Evolutionary conservation across 2,797 vertebrate species (phyloP).

Genomic region (Zenarchopterus dispar): DNA sequence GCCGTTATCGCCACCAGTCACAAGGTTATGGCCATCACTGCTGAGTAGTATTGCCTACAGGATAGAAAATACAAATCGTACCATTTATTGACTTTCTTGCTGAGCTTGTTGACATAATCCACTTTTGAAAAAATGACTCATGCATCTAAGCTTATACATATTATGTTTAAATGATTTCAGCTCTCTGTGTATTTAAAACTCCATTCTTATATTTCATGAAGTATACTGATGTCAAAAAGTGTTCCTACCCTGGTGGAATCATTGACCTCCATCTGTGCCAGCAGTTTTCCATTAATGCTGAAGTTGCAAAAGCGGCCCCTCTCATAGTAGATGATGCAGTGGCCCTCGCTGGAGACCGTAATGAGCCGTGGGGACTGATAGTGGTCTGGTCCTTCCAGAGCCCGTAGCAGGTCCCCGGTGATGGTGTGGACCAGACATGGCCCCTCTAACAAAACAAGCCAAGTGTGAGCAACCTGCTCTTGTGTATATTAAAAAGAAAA

Average conservation of each 20-base stretch:
- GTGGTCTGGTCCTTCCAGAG: constrained; percentile 93
- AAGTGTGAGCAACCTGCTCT: not conserved
- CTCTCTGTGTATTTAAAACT: not conserved
- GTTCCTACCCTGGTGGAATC: constrained; percentile 91
- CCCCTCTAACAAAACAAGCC: constrained; percentile 84
- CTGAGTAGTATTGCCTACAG: constrained; percentile 93
- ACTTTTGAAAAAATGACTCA: not conserved
- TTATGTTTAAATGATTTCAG: not conserved
- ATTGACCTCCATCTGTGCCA: constrained; percentile 97
- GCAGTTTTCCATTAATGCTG: constrained; percentile 98
- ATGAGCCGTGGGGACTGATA: constrained; percentile 91
- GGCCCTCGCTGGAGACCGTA: constrained; percentile 94
- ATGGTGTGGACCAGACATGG: constrained; percentile 98
- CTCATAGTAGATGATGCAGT: constrained; percentile 98
- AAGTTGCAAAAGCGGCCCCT: constrained; percentile 98
- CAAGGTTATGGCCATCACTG: constrained; percentile 97
- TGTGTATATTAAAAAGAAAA: not conserved
- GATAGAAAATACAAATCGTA: not conserved
- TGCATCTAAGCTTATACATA: not conserved
- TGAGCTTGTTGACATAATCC: not conserved
- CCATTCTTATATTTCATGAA: not conserved
- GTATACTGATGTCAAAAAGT: constrained; percentile 6
- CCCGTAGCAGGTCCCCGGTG: constrained; percentile 96
- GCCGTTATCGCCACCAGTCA: constrained; percentile 95
- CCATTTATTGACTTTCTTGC: not conserved